Evolutionary conservation across 2,113 vertebrate species (phyloP), one percentile per base, ranked within the genome.

Genomic region (Ammodytes dubius): DNA sequence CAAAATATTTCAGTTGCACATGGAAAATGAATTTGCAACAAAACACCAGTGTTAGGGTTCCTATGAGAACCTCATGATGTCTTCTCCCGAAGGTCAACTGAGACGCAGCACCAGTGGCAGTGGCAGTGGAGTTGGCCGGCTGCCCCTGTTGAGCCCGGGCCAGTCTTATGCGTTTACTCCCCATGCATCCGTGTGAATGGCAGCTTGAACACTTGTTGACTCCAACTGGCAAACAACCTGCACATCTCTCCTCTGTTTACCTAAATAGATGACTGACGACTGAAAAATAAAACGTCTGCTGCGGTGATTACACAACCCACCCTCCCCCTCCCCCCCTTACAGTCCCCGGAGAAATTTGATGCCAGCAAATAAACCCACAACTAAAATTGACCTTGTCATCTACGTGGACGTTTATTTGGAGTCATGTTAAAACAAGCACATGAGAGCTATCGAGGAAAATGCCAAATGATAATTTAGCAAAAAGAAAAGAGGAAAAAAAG

Each of bases 401-500:
- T 79, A 83, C 78, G 37, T 79, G 54, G 82, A 86, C 27, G 35
- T 82, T 79, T 83, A 80, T 81, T 80, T 89, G 77, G 74, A 90
- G 69, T 82, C 78, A 81, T 19, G 61, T 88, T 89, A 52, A 89
- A 88, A 90, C 43, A 91, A 91, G 74, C 46, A 81, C 69, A 82
- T 81, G 50, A 72, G 67, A 65, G 67, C 81, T 56, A 75, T 84
- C 5, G 43, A 83, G 49, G 46, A 64, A 82, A 85, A 84, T 74
- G 83, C 74, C 83, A 92, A 87, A 90, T 90, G 57, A 83, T 75
- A 78, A 82, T 82, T 87, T 72, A 54, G 27, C n/a, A n/a, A 67
- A 72, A 80, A 70, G 15, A 53, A 47, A 80, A 70, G 15, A 53
- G 43, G 10, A 47, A 52, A 67, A 19, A 40, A 57, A 19, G 8